Evolutionary conservation across 2,113 vertebrate genomes (phyloP), one percentile per base, ranked within the genome.

Genomic region (Malurus elegans): DNA sequence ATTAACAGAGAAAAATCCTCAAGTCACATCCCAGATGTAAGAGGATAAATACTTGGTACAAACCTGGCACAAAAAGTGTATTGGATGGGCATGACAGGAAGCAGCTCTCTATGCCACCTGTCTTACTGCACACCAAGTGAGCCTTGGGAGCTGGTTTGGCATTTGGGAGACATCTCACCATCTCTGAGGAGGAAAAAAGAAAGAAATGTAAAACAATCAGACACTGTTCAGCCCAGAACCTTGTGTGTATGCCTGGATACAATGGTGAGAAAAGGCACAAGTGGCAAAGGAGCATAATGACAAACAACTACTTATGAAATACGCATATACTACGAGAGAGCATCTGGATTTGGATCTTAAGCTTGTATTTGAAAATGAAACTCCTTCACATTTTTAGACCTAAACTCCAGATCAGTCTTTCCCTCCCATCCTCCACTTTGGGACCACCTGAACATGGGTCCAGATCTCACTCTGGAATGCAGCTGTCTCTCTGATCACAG

Each of bases 11-110:
- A 79, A 61, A 71, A 86, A 57, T 44, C 45, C 57, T 4, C 23
- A 60, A 36, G 54, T 64, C 47, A 56, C 15, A 40, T 29, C 47
- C 42, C 24, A 73, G 38, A 31, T 1, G 6, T 16, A 16, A 61
- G 24, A 87, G 54, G 38, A 72, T 58, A 93, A 75, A 57, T 13
- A 38, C 3, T 81, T 60, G 26, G 45, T 75, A 97, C 96, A 79
- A 97, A 99, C 99, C 99, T 98, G 99, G 98, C 32, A 98, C 60
- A 93, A 99, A 99, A 66, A 98, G 98, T 3, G 99, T 98, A 18
- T 99, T 98, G 83, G 98, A 98, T 2, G 98, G 98, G 92, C 99
- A 99, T 47, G 99, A 98, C 8, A 99, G 97, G 5, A 98, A 98
- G 97, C 99, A 99, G 93, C 97, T 98, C 92, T 99, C 99, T n/a